Percentiles rank a stretch among this genome's conserved stretches.
Conservation (phyloP, 2,888 invertebrate species). For the Leucania comma region DNA sequence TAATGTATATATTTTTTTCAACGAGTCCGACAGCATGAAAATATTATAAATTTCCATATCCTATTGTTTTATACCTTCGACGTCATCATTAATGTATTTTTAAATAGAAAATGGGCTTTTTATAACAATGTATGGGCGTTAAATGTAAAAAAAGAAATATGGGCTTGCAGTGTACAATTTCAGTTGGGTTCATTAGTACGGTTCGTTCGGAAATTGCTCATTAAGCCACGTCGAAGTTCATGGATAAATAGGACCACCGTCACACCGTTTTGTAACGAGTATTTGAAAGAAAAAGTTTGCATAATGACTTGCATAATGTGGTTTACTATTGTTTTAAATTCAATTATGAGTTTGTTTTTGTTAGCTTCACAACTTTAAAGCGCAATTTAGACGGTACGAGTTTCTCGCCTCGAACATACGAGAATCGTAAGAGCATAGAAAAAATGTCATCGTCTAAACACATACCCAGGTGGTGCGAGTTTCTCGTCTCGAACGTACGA, state of each 20-base stretch:
- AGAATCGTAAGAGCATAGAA: too few relatives aligned
- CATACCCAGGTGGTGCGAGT: too few relatives aligned
- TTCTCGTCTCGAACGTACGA: too few relatives aligned
- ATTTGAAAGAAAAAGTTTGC: neutral
- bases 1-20: neutral
- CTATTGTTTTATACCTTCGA: neutral
- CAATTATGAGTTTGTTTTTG: neutral
- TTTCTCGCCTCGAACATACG: too few relatives aligned
- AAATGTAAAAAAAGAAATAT: slow-evolving; percentile 6
- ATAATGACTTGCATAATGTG: neutral
- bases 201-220: slow-evolving; percentile 85
- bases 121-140: neutral
- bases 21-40: neutral
- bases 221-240: slow-evolving; percentile 72
- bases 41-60: neutral
- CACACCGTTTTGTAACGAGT: slow-evolving; percentile 65
- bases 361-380: too few relatives aligned
- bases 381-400: too few relatives aligned
- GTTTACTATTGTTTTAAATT: neutral
- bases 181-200: slow-evolving; percentile 77
- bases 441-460: too few relatives aligned
- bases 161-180: slow-evolving; percentile 50
- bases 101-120: neutral
- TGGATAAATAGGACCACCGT: slow-evolving; percentile 64
- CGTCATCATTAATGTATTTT: neutral